A percentile compares a stretch with the other conserved stretches of the same genome.
These are phyloP conservation scores for Amiota communis DNA, from an alignment of 2,888 invertebrate genomes.

Conservation along the genomic window DNA sequence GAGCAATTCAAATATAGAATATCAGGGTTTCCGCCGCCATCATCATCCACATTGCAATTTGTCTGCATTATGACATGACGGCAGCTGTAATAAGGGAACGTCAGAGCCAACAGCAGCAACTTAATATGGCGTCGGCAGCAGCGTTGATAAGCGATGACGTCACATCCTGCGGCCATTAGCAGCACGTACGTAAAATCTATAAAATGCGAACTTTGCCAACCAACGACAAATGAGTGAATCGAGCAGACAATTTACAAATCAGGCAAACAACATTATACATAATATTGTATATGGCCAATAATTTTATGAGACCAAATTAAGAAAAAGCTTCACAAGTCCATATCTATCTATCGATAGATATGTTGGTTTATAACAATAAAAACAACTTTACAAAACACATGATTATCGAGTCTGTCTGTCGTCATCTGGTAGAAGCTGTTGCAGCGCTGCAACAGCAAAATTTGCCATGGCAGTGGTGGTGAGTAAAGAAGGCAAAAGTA, in stretches of 20 bases:
- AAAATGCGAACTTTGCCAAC: neutral
- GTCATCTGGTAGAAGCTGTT: neutral
- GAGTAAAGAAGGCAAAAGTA: neutral
- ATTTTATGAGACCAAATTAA: slow-evolving; percentile 58
- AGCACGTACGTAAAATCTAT: slow-evolving; percentile 40
- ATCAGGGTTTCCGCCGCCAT: slow-evolving; percentile 57
- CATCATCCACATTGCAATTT: slow-evolving; percentile 37
- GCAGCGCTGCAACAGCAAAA: neutral
- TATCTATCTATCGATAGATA: too few species aligned
- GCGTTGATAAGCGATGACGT: slow-evolving; percentile 59
- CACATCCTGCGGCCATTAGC: slow-evolving; percentile 61
- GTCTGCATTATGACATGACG: slow-evolving; percentile 1
- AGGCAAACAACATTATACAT: neutral
- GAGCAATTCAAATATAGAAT: slow-evolving; percentile 69
- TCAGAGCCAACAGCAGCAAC: slow-evolving; percentile 21
- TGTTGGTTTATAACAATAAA: neutral
- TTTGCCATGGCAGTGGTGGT: slow-evolving; percentile 13
- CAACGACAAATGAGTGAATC: neutral
- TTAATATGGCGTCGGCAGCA: slow-evolving; percentile 39
- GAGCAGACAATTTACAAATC: too few species aligned
- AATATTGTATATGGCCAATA: slow-evolving; percentile 17
- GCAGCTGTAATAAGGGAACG: slow-evolving; percentile 4
- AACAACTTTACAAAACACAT: slow-evolving; percentile 14
- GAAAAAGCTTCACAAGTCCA: neutral
- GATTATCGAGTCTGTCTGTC: neutral